Evolutionary conservation across 37 sponge, comb jelly and placozoan genomes (phyloP), one percentile per base, ranked within the genome.

Genomic region (Bolinopsis microptera): DNA sequence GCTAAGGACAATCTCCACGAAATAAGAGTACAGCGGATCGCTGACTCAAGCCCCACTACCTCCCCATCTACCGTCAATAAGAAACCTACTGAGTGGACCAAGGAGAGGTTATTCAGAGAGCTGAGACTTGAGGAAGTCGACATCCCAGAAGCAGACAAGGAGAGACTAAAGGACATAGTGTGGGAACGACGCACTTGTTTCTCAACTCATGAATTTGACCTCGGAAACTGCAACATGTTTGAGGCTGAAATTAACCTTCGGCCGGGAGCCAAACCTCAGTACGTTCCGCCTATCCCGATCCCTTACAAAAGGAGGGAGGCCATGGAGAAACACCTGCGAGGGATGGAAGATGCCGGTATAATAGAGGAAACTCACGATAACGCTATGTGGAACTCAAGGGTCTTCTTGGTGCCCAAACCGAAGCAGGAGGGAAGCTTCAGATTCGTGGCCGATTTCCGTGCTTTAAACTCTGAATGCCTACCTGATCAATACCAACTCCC

Each of bases 371-470:
- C 28, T 25, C 5, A 72, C 75, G 26, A 22, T 16, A 72, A 28
- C 3, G 13, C 75, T 5, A 26, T 26, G 27, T 72, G 75, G 75
- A 8, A 72, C 26, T 26, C 27, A 23, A 16, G 28, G 28, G 75
- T 72, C 5, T 72, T 72, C n/a, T 28, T 72, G 75, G 75, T 72
- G 28, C 28, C 24, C 5, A 72, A 72, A 72, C 75, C 75, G 3
- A 8, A 72, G 5, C 28, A 25, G 75, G 3, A 3, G 28, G 75
- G 75, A 22, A 9, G 18, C 16, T 72, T 27, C 26, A 8, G 75
- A 22, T 72, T 72, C n/a, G 75, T 72, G 8, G 75, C 75, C 24
- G 75, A 72, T 25, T 72, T 72, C 26, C 75, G 75, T 13, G 68
- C 68, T 21, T 13, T 67, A 67, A 67, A 67, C 21, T 13, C 18